These are phyloP conservation scores for Carpatolechia fugitivella DNA, from an alignment of 2,888 invertebrate genomes.

Conservation along the genomic window DNA sequence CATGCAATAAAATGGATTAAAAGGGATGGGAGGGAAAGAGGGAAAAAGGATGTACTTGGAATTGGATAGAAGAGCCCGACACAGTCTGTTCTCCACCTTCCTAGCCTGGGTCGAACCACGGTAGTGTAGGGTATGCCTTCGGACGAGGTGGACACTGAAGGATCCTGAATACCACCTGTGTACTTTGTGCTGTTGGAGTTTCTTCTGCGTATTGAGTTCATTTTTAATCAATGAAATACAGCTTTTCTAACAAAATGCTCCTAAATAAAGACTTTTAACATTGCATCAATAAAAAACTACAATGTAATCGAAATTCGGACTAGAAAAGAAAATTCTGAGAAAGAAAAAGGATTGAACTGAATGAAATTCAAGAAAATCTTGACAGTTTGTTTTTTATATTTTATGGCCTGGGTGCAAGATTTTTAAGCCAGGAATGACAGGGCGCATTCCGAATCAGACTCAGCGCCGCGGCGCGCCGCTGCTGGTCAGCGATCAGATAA, in stretches of 20 bases:
- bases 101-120: constrained; percentile 48
- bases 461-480: no score
- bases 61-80: constrained; percentile 51
- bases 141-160: constrained; percentile 61
- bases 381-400: no score
- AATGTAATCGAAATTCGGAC: not conserved
- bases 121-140: constrained; percentile 32
- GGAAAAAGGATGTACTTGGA: constrained; percentile 51
- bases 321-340: no score
- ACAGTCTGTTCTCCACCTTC: constrained; percentile 43
- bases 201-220: constrained; percentile 43
- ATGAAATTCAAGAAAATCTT: no score
- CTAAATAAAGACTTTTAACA: not conserved
- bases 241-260: not conserved
- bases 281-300: not conserved
- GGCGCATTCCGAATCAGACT: no score
- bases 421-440: no score
- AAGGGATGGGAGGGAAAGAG: constrained; percentile 28
- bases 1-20: not conserved
- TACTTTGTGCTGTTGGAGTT: constrained; percentile 29
- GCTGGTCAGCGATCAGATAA: no score
- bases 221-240: constrained; percentile 38
- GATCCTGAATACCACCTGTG: constrained; percentile 69
- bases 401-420: no score
- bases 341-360: no score